Evolutionary conservation across 1,140 invertebrate genomes (phyloP).

Genomic region (Cylas formicarius): DNA sequence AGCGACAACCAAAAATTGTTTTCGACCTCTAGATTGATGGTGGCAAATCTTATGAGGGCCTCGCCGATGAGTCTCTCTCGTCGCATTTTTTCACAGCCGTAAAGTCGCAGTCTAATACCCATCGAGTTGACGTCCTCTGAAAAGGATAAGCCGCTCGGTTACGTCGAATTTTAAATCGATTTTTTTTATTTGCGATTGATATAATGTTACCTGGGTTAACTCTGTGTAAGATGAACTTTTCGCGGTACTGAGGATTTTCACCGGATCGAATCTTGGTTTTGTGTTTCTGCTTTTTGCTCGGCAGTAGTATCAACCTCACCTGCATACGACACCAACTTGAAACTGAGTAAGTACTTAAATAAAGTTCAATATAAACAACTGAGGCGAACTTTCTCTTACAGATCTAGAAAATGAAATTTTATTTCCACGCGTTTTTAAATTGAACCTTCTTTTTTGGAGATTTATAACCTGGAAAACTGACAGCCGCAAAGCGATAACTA

Average conservation of each 20-base stretch:
- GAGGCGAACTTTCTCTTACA: too few species aligned
- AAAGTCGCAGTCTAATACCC: conserved; percentile 83
- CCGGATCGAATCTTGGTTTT: conserved; percentile 86
- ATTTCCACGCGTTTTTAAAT: too few species aligned
- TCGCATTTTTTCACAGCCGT: conserved; percentile 83
- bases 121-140: conserved; percentile 84
- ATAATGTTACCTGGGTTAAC: conserved; percentile 67
- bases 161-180: conserved; percentile 4
- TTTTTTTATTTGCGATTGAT: background rate
- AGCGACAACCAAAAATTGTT: conserved; percentile 84
- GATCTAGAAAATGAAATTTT: too few species aligned
- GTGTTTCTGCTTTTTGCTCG: conserved; percentile 86
- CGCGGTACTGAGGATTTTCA: conserved; percentile 84
- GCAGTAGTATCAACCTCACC: conserved; percentile 78
- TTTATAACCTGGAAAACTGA: background rate
- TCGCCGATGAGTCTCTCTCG: conserved; percentile 88
- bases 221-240: conserved; percentile 83
- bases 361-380: too few species aligned
- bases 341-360: too few species aligned
- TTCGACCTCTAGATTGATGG: conserved; percentile 79
- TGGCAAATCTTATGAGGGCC: conserved; percentile 77
- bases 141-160: conserved; percentile 17
- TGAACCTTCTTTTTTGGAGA: background rate
- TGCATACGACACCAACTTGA: too few species aligned
- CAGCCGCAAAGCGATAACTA: too few species aligned